phyloP scores from a whole-genome alignment of 2,888 invertebrate species.

The Patella depressa region DNA sequence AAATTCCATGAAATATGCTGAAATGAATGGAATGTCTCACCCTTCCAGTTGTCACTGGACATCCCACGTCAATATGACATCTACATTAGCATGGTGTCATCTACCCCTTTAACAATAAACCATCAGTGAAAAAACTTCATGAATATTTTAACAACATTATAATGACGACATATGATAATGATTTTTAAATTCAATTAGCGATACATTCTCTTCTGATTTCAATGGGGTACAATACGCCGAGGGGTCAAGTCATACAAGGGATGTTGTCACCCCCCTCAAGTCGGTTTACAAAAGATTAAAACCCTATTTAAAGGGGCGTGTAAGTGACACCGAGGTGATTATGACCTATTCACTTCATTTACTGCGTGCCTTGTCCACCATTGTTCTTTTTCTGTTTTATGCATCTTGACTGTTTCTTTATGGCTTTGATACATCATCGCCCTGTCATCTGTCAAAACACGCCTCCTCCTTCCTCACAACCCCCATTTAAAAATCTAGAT shows the following conservation, averaged over 20 bases:
- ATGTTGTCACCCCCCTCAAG: neutral
- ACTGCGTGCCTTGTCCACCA: neutral
- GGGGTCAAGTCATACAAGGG: neutral
- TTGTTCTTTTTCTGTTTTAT: neutral
- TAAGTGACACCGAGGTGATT: slow-evolving; percentile 4
- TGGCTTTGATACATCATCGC: neutral
- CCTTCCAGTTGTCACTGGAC: too few species aligned
- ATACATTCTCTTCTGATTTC: neutral
- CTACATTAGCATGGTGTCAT: neutral
- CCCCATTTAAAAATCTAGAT: neutral
- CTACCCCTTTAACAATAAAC: neutral
- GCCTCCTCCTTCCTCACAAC: neutral
- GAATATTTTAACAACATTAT: slow-evolving; percentile 2
- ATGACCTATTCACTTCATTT: slow-evolving; percentile 3
- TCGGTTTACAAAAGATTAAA: slow-evolving; percentile 1
- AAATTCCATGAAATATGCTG: too few species aligned
- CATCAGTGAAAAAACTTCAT: neutral
- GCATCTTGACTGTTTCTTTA: neutral
- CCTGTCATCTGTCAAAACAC: slow-evolving; percentile 1
- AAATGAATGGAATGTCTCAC: too few species aligned
- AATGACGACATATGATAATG: slow-evolving; percentile 6
- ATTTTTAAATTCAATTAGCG: neutral
- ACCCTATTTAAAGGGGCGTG: neutral
- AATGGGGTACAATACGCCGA: neutral
- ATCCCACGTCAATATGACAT: too few species aligned